phyloP scores from a whole-genome alignment of 92 coral and sea anemone species.

The Epizoanthus illoricatus region DNA sequence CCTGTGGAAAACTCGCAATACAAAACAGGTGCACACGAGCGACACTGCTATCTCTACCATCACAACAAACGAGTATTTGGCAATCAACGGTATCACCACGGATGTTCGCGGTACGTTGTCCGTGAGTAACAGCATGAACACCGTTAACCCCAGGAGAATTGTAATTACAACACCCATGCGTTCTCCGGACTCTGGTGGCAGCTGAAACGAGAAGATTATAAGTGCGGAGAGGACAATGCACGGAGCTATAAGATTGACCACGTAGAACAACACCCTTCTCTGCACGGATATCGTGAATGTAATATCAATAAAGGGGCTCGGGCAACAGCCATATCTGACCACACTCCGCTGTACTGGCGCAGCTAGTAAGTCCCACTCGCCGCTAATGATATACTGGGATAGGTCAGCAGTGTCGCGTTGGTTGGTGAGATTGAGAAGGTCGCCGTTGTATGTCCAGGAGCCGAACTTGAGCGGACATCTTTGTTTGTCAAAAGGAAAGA shows the following conservation, averaged over 20 bases:
- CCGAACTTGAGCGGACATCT: constrained; percentile 88
- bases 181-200: constrained; percentile 99
- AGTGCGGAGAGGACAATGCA: constrained; percentile 84
- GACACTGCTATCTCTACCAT: constrained; percentile 80
- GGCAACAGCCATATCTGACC: constrained; percentile 77
- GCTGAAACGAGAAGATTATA: constrained; percentile 87
- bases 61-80: constrained; percentile 90
- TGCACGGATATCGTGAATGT: constrained; percentile 82
- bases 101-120: constrained; percentile 98
- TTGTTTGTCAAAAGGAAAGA: constrained; percentile 94
- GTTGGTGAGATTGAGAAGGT: constrained; percentile 71
- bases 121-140: constrained; percentile 90
- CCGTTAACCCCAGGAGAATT: constrained; percentile 85
- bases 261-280: constrained; percentile 85
- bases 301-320: constrained; percentile 82
- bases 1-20: constrained; percentile 79
- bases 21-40: constrained; percentile 79
- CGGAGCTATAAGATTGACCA: constrained; percentile 89
- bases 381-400: constrained; percentile 76
- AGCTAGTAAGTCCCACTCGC: constrained; percentile 90
- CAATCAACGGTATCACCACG: constrained; percentile 90
- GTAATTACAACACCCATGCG: constrained; percentile 95
- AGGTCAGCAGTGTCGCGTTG: constrained; percentile 74
- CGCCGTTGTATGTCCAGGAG: constrained; percentile 96
- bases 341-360: constrained; percentile 64